Percentiles rank a stretch among this genome's conserved stretches.
Conservation (phyloP, 2,888 invertebrate species). For the Meteorus colon region DNA sequence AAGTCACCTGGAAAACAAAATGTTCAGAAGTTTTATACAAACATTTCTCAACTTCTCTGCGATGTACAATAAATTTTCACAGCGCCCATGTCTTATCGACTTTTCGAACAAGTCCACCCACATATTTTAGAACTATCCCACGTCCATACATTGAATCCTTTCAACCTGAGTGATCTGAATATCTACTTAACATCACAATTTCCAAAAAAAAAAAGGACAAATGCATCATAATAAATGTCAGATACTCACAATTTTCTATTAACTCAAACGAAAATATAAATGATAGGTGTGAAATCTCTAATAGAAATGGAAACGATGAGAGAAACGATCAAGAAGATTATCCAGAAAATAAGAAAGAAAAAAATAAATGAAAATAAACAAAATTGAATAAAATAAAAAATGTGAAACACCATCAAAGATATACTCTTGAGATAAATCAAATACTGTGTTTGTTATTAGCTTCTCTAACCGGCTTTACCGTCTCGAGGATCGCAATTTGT, state of each 20-base stretch:
- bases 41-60: too few relatives aligned
- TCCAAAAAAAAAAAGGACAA: too few relatives aligned
- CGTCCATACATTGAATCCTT: too few relatives aligned
- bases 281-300: not conserved
- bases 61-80: too few relatives aligned
- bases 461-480: slow-evolving; percentile 26
- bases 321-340: not conserved
- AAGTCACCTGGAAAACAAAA: too few relatives aligned
- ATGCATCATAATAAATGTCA: too few relatives aligned
- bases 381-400: not conserved
- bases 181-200: too few relatives aligned
- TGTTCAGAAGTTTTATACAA: too few relatives aligned
- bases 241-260: not conserved
- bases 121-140: too few relatives aligned
- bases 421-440: slow-evolving; percentile 13
- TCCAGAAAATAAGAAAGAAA: not conserved
- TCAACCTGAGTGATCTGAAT: too few relatives aligned
- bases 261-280: not conserved
- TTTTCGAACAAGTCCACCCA: too few relatives aligned
- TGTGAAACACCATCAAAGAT: not conserved
- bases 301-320: not conserved
- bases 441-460: slow-evolving; percentile 22
- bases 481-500: slow-evolving; percentile 64
- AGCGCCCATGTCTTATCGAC: too few relatives aligned
- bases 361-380: slow-evolving; percentile 1